A percentile compares a stretch with the other conserved stretches of the same genome.
Evolutionary conservation across 2,888 invertebrate species (phyloP).

Genomic region (Diadromus collaris): DNA sequence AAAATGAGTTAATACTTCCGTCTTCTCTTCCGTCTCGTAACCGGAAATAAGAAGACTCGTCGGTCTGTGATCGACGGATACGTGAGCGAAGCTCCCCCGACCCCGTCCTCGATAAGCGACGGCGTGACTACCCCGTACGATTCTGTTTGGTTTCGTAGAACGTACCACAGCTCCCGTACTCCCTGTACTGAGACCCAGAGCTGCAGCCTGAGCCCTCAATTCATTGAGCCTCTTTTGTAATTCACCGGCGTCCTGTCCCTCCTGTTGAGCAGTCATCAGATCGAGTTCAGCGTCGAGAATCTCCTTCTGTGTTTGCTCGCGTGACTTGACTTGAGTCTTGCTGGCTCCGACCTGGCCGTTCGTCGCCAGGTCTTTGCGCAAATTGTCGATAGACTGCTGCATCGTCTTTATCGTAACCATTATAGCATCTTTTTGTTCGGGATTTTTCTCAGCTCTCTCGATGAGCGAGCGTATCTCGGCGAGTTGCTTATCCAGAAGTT

Average conservation of each 20-base stretch:
- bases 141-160: slow-evolving; percentile 70
- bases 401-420: slow-evolving; percentile 91
- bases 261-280: slow-evolving; percentile 93
- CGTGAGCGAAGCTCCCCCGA: slow-evolving; percentile 80
- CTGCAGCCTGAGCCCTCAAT: slow-evolving; percentile 83
- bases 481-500: slow-evolving; percentile 93
- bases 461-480: slow-evolving; percentile 92
- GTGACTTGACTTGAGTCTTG: slow-evolving; percentile 83
- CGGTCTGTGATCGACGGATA: slow-evolving; percentile 92
- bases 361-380: slow-evolving; percentile 85
- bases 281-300: slow-evolving; percentile 95
- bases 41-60: slow-evolving; percentile 93
- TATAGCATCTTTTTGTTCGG: slow-evolving; percentile 88
- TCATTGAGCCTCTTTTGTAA: slow-evolving; percentile 88
- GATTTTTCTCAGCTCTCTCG: slow-evolving; percentile 89
- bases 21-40: slow-evolving; percentile 91
- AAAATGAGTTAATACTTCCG: slow-evolving; percentile 91
- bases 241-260: slow-evolving; percentile 93
- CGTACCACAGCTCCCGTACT: slow-evolving; percentile 65
- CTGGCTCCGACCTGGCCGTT: slow-evolving; percentile 81
- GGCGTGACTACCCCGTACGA: slow-evolving; percentile 72
- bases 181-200: slow-evolving; percentile 76
- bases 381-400: slow-evolving; percentile 91
- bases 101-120: slow-evolving; percentile 76
- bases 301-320: slow-evolving; percentile 93